phyloP scores from a whole-genome alignment of 1,140 invertebrate genomes.

The Leguminivora glycinivorella region DNA sequence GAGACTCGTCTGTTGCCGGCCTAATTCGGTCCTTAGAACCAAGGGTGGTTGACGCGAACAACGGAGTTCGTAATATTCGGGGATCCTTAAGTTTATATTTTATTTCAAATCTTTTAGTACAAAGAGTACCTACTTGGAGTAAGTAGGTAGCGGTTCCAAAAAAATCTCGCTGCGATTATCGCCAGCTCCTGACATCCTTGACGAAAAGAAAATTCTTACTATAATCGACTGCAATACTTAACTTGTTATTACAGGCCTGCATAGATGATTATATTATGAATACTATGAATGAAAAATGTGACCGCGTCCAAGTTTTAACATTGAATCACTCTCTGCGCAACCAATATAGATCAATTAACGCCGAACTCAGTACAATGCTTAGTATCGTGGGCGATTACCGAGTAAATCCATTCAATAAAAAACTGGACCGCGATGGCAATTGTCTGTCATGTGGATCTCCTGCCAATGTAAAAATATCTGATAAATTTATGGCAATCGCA shows the following conservation, averaged over 20 bases:
- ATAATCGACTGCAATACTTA: too few relatives aligned
- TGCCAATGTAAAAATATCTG: not conserved
- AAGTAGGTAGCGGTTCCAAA: too few relatives aligned
- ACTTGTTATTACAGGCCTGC: not conserved
- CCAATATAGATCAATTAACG: not conserved
- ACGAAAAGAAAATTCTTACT: too few relatives aligned
- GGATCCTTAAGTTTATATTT: too few relatives aligned
- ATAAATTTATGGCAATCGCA: not conserved
- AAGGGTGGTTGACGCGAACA: too few relatives aligned
- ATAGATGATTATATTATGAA: not conserved
- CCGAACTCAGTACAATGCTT: not conserved
- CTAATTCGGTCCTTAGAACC: too few relatives aligned
- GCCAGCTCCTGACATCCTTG: too few relatives aligned
- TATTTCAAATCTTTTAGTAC: too few relatives aligned
- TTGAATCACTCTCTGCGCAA: not conserved
- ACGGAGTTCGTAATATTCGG: too few relatives aligned
- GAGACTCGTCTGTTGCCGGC: too few relatives aligned
- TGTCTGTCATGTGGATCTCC: conserved; percentile 12
- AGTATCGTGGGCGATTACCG: not conserved
- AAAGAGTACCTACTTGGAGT: too few relatives aligned
- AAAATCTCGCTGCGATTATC: not conserved
- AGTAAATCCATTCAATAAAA: not conserved
- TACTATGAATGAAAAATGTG: not conserved
- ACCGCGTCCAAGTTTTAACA: not conserved
- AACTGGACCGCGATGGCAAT: not conserved